Conservation (phyloP, 1,140 invertebrate genomes). For the Achatina immaculata region DNA sequence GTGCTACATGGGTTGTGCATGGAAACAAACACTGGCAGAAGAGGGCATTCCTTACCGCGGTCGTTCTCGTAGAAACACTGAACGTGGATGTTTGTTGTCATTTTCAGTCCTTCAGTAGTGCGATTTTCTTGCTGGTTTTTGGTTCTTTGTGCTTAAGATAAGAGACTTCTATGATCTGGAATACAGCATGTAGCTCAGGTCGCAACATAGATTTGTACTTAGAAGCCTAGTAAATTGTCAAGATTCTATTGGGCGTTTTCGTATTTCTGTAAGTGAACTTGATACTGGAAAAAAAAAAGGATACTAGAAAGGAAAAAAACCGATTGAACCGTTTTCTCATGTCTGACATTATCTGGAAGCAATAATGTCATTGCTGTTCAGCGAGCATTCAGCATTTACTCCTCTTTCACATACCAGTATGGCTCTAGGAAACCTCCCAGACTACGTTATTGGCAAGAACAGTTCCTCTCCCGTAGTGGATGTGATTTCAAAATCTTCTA, state of each 20-base stretch:
- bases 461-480: constrained; percentile 5
- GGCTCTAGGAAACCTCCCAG: background rate
- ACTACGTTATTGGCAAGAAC: background rate
- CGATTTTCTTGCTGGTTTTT: background rate
- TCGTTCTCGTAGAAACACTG: background rate
- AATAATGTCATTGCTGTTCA: constrained; percentile 34
- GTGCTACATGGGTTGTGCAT: background rate
- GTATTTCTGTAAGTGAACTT: background rate
- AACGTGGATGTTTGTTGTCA: background rate
- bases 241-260: background rate
- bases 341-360: background rate
- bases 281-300: background rate
- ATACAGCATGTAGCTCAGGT: too few species aligned
- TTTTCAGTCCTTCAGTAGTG: background rate
- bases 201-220: background rate
- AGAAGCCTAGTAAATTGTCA: background rate
- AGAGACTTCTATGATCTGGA: too few species aligned
- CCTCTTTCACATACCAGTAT: background rate
- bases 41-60: background rate
- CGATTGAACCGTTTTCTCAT: background rate
- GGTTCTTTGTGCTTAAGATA: too few species aligned
- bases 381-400: constrained; percentile 36
- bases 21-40: background rate
- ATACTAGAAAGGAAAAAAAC: too few species aligned
- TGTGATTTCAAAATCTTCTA: background rate